Conservation (phyloP, 2,888 invertebrate species). For the Coelogynopora nodosa region DNA sequence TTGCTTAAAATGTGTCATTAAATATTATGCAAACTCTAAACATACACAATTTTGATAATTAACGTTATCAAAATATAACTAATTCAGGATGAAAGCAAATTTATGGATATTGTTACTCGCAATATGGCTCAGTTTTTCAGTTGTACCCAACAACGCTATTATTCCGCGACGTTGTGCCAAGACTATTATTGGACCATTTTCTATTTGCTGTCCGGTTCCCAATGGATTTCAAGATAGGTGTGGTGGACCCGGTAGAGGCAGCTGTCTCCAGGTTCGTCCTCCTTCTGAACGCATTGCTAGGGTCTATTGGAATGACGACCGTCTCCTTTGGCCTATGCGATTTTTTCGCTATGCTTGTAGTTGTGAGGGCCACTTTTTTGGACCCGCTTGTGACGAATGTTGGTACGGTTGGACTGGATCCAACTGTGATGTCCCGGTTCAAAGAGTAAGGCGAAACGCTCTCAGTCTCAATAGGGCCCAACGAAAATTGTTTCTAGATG, state of each 20-base stretch:
- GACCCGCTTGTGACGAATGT: slow-evolving; percentile 35
- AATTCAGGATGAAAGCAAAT: too few species aligned
- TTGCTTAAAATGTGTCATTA: too few species aligned
- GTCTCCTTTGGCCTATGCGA: slow-evolving; percentile 39
- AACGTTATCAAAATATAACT: too few species aligned
- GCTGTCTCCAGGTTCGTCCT: slow-evolving; percentile 26
- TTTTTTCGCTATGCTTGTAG: slow-evolving; percentile 25
- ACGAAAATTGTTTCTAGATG: neutral
- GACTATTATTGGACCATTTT: neutral
- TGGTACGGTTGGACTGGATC: slow-evolving; percentile 39
- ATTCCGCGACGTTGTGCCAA: neutral
- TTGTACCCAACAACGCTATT: too few species aligned
- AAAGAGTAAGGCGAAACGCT: slow-evolving; percentile 31
- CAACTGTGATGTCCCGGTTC: neutral
- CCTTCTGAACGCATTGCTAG: neutral
- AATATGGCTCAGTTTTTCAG: too few species aligned
- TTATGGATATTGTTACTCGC: too few species aligned
- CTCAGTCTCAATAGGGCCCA: neutral
- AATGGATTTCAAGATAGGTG: slow-evolving; percentile 8
- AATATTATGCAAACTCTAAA: too few species aligned
- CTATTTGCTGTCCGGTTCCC: slow-evolving; percentile 39
- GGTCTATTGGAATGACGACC: slow-evolving; percentile 14
- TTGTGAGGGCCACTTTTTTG: slow-evolving; percentile 41
- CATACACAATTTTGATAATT: too few species aligned
- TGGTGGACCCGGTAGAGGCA: slow-evolving; percentile 29